Evolutionary conservation across 2,797 vertebrate species (phyloP).

Genomic region (Coendou prehensilis): DNA sequence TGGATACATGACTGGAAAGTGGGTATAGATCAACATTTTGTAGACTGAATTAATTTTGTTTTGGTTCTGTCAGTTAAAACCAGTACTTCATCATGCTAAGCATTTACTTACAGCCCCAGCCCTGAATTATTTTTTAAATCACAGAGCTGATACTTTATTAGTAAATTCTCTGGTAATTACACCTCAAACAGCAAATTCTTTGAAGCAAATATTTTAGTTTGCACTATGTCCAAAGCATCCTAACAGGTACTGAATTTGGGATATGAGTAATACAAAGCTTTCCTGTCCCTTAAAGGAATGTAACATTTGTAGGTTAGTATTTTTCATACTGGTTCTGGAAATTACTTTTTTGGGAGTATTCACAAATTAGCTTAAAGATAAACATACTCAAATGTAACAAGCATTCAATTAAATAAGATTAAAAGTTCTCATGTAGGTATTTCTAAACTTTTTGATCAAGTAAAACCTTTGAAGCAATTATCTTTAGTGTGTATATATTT

Average conservation of each 20-base stretch:
- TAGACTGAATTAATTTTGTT: neutral
- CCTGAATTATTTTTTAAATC: neutral
- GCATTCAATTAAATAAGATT: neutral
- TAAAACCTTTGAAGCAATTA: neutral
- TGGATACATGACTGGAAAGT: neutral
- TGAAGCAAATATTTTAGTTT: neutral
- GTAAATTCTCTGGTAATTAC: neutral
- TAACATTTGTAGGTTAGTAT: neutral
- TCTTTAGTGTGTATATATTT: neutral
- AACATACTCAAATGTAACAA: neutral
- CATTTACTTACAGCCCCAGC: neutral
- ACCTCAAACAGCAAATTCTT: neutral
- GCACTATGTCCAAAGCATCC: accelerated
- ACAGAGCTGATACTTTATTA: neutral
- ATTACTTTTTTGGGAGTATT: neutral
- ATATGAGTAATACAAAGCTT: neutral
- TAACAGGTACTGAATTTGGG: neutral
- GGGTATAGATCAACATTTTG: neutral
- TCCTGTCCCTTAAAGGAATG: neutral
- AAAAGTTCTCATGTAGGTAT: neutral
- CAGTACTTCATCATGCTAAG: neutral
- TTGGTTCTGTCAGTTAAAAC: neutral
- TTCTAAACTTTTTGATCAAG: neutral
- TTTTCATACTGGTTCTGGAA: neutral
- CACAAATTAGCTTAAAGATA: neutral